Percentiles rank a stretch among this genome's conserved stretches.
Conservation (phyloP, 1,140 invertebrate genomes). For the Habropoda laboriosa region DNA sequence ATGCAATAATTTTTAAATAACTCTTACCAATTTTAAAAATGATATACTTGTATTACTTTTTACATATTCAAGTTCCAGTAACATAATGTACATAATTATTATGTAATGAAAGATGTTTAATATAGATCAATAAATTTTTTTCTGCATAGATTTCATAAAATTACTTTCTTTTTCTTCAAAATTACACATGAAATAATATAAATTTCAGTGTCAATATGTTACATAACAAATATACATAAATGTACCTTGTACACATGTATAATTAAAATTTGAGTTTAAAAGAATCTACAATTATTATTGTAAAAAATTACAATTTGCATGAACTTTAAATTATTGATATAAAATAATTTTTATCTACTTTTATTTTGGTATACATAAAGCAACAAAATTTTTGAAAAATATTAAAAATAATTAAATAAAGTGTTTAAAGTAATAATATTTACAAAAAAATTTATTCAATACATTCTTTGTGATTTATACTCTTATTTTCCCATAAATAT, state of each 20-base stretch:
- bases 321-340: too few relatives aligned
- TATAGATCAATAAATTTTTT: too few relatives aligned
- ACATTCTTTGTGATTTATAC: background rate
- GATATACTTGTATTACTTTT: background rate
- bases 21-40: background rate
- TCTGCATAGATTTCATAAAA: too few relatives aligned
- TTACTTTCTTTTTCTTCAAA: background rate
- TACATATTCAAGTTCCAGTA: background rate
- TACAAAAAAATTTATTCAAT: background rate
- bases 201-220: too few relatives aligned
- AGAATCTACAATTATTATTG: background rate
- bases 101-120: too few relatives aligned
- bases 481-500: background rate
- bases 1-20: background rate
- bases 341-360: background rate
- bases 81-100: background rate
- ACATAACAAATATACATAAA: too few relatives aligned
- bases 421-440: background rate
- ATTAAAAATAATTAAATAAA: constrained; percentile 7
- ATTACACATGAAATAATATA: background rate
- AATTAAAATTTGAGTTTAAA: background rate
- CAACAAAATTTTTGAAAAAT: background rate
- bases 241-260: too few relatives aligned
- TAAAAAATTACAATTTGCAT: too few relatives aligned
- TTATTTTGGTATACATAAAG: background rate